Conservation (phyloP, 2,113 vertebrate species). For the Zapornia atra region DNA sequence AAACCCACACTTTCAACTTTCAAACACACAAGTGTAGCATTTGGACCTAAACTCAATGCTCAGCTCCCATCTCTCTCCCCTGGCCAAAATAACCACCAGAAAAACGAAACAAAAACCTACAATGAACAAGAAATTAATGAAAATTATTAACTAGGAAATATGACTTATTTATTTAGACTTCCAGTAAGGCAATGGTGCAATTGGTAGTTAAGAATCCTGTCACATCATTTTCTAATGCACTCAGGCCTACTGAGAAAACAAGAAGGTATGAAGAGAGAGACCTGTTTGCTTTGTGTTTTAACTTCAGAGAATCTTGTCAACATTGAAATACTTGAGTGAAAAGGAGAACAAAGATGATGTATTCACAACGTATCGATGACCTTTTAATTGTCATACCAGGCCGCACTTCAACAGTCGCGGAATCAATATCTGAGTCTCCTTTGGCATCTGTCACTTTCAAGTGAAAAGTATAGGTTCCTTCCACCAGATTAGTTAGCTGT, state of each 20-base stretch:
- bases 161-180: background rate
- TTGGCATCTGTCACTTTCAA: constrained; percentile 81
- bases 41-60: background rate
- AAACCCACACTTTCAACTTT: background rate
- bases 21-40: background rate
- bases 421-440: constrained; percentile 81
- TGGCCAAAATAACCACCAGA: background rate
- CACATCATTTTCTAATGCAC: background rate
- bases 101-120: background rate
- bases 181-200: background rate
- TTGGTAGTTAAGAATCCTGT: background rate
- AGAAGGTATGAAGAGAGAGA: background rate
- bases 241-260: background rate
- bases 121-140: background rate
- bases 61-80: background rate
- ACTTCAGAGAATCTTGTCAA: background rate
- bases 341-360: background rate
- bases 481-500: constrained; percentile 87
- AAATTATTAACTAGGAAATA: background rate
- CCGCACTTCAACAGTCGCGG: constrained; percentile 86
- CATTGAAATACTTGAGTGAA: background rate
- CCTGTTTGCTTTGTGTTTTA: background rate
- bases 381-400: constrained; percentile 81
- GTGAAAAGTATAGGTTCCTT: constrained; percentile 88
- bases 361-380: constrained; percentile 44